Evolutionary conservation across 2,888 invertebrate genomes (phyloP).

Genomic region (Tortrix viridana): DNA sequence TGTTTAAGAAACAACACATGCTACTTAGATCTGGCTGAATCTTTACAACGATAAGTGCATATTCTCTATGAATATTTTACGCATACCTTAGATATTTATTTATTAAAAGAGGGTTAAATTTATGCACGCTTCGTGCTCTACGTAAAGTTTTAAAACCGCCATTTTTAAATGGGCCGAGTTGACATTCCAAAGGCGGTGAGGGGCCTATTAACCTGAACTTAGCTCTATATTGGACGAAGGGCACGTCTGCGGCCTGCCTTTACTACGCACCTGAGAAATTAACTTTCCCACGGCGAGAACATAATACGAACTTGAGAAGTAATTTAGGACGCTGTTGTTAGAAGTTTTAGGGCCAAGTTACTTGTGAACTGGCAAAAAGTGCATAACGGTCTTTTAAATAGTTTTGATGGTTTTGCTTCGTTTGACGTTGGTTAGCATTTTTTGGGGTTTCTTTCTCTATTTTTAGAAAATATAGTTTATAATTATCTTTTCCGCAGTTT

Average conservation of each 20-base stretch:
- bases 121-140: neutral
- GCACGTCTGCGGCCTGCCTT: constrained; percentile 18
- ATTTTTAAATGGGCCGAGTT: constrained; percentile 23
- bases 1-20: too few relatives aligned
- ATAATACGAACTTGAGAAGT: constrained; percentile 12
- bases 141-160: constrained; percentile 2
- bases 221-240: constrained; percentile 11
- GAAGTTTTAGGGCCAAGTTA: neutral
- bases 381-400: too few relatives aligned
- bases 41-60: too few relatives aligned
- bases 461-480: too few relatives aligned
- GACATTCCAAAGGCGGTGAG: constrained; percentile 16
- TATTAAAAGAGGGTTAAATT: too few relatives aligned
- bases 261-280: constrained; percentile 34
- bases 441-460: too few relatives aligned
- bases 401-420: too few relatives aligned
- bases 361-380: neutral
- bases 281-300: constrained; percentile 26
- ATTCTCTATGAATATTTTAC: too few relatives aligned
- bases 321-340: constrained; percentile 13
- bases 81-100: too few relatives aligned
- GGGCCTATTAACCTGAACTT: constrained; percentile 16
- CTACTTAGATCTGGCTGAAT: too few relatives aligned
- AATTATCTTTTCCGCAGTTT: too few relatives aligned
- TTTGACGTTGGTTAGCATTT: too few relatives aligned